Base-by-base conservation (phyloP, 2,797 vertebrate genomes). In the Dipus sagitta region DNA sequence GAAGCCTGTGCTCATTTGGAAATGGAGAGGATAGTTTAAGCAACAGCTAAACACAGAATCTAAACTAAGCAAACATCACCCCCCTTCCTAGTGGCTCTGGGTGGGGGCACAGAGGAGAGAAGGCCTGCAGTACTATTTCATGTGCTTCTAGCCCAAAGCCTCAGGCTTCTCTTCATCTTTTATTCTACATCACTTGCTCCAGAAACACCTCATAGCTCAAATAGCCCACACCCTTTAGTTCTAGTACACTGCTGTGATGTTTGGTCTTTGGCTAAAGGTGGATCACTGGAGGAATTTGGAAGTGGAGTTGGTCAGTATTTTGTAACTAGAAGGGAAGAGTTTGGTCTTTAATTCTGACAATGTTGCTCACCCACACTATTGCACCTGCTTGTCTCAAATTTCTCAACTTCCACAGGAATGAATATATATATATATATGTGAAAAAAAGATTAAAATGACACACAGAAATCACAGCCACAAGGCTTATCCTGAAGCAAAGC, bases 141-240 rank as follows among this genome's bases (percentile, higher is more conserved):
- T 12, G 20, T 24, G 21, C 23, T 32, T 86, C 94, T 91, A 82
- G 90, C 85, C 95, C 92, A 90, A 95, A 94, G 14, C 83, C 91
- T 88, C 89, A 93, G 87, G 70, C n/a, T 91, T 88, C 83, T 94
- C 70, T 83, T 91, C 86, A 84, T 89, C 72, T 76, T 91, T 95
- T 95, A 72, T 79, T 95, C 94, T 95, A 92, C 92, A 79, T 90
- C 47, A 81, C 91, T 58, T 32, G 93, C 24, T 90, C 79, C 65
- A 84, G 85, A 90, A 26, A 92, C 86, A 95, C 86, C 71, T 71
- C 86, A 92, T 65, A 86, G 90, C 86, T 92, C 91, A 75, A 60
- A 42, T 18, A 87, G 86, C 74, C 92, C 88, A 82, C 90, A n/a
- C 71, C 72, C 42, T 88, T 84, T 70, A 78, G 60, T 71, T 84